These are phyloP conservation scores for Aphelinus atriplicis DNA, from an alignment of 1,140 invertebrate genomes.

Conservation along the genomic window DNA sequence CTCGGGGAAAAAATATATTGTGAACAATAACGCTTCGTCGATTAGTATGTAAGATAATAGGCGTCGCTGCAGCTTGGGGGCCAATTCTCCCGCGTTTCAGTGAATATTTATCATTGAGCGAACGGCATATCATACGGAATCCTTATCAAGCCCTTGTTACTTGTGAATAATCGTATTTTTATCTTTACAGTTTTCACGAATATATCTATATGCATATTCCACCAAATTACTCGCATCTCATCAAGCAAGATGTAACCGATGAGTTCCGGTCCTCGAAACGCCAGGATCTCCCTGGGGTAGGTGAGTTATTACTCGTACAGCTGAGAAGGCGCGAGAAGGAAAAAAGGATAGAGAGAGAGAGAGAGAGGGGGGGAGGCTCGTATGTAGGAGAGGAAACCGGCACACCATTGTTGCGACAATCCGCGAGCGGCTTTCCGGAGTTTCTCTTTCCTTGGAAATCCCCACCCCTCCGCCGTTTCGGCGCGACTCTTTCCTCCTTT, in stretches of 20 bases:
- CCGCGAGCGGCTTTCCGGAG: slow-evolving; percentile 20
- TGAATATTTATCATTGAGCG: too few species aligned
- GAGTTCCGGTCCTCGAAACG: not conserved
- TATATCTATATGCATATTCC: not conserved
- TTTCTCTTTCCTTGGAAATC: slow-evolving; percentile 9
- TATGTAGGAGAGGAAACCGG: slow-evolving; percentile 5
- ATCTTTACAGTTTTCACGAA: not conserved
- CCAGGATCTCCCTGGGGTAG: not conserved
- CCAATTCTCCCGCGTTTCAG: too few species aligned
- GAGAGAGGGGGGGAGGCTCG: not conserved
- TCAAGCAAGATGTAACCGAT: too few species aligned
- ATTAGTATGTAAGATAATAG: too few species aligned
- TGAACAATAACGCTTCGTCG: too few species aligned
- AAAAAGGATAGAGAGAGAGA: not conserved
- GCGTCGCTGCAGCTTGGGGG: too few species aligned
- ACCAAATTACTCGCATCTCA: too few species aligned
- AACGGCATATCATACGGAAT: too few species aligned
- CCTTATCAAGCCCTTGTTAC: too few species aligned
- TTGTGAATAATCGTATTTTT: too few species aligned
- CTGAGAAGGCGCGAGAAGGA: not conserved
- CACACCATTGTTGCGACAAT: slow-evolving; percentile 26
- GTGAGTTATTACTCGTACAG: slow-evolving; percentile 4
- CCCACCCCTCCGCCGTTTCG: not conserved
- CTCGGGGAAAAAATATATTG: too few species aligned
- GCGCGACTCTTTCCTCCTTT: not conserved